Evolutionary conservation across 2,797 vertebrate species (phyloP).

Genomic region (Siniperca undulata): DNA sequence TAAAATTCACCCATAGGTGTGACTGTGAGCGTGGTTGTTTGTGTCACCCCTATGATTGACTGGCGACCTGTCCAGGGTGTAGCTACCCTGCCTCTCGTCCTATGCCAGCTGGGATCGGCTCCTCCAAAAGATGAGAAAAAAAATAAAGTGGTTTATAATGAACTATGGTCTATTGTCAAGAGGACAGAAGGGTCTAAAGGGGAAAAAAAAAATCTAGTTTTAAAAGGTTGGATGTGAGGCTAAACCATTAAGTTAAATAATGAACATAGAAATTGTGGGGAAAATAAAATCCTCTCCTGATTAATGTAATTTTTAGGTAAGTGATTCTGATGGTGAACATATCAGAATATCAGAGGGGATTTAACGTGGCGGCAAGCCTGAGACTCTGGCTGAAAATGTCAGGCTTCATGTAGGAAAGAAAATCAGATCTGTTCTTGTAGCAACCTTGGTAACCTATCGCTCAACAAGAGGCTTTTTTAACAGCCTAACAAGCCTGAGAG

Average conservation of each 20-base stretch:
- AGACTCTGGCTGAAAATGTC: constrained; percentile 18
- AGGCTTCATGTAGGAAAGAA: constrained; percentile 1
- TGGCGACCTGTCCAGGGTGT: too few species aligned
- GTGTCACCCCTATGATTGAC: too few species aligned
- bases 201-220: background rate
- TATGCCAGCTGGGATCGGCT: too few species aligned
- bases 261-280: background rate
- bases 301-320: constrained; percentile 8
- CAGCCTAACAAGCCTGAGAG: constrained; percentile 22
- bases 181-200: background rate
- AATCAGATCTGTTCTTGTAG: constrained; percentile 9
- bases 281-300: background rate
- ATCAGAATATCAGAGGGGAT: constrained; percentile 1
- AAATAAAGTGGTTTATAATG: background rate
- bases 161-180: background rate
- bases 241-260: background rate
- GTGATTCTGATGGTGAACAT: background rate
- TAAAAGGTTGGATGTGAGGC: background rate
- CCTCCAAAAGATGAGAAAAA: background rate
- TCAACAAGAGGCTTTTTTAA: constrained; percentile 2
- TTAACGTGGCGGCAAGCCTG: background rate
- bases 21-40: too few species aligned
- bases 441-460: constrained; percentile 23
- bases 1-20: too few species aligned
- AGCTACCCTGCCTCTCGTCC: too few species aligned